These are phyloP conservation scores for Phoebastria nigripes DNA, from an alignment of 2,797 vertebrate species.

Conservation along the genomic window DNA sequence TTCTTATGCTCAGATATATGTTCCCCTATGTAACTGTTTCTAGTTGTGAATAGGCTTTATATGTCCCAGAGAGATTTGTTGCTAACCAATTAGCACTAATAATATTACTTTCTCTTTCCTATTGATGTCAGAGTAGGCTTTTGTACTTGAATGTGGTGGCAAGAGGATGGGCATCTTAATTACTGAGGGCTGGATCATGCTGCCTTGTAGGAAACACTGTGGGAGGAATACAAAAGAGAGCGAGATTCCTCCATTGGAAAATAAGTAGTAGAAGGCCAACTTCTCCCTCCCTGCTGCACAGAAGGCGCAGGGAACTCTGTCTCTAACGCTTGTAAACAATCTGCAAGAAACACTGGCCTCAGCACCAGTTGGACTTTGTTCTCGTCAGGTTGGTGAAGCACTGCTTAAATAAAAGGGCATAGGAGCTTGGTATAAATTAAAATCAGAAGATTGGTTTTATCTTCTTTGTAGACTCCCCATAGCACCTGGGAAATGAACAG, in stretches of 20 bases:
- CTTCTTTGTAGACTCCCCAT: background rate
- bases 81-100: background rate
- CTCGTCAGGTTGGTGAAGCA: background rate
- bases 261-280: background rate
- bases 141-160: slow-evolving; percentile 10
- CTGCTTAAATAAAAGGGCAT: background rate
- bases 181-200: background rate
- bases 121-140: slow-evolving; percentile 2
- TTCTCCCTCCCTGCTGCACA: background rate
- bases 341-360: background rate
- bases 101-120: slow-evolving; percentile 18
- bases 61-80: background rate
- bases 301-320: background rate
- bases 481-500: background rate
- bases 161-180: slow-evolving; percentile 21
- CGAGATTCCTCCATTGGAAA: background rate
- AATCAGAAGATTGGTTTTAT: background rate
- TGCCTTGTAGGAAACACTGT: background rate
- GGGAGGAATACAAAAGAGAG: background rate
- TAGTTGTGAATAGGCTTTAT: background rate
- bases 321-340: background rate
- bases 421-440: background rate
- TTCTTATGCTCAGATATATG: background rate
- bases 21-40: background rate
- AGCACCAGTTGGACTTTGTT: background rate